phyloP scores from a whole-genome alignment of 2,113 vertebrate species.

The Atractosteus spatula region DNA sequence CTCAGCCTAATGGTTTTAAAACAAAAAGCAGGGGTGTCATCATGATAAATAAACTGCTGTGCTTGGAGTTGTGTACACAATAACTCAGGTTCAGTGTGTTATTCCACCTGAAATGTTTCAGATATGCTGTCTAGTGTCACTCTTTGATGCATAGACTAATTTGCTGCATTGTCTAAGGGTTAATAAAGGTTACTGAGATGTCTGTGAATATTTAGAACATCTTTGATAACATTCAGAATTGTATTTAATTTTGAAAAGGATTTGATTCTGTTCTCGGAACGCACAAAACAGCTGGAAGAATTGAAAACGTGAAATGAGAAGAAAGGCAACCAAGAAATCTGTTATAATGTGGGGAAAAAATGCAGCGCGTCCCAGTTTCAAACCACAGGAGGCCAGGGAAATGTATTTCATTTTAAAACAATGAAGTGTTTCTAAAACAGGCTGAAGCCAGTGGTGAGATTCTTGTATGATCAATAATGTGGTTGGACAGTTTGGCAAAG shows the following conservation, averaged over 20 bases:
- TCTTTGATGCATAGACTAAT: constrained; percentile 15
- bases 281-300: constrained; percentile 4
- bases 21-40: constrained; percentile 1
- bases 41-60: constrained; percentile 19
- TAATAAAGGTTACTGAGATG: neutral
- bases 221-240: neutral
- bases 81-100: neutral
- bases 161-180: neutral
- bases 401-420: constrained; percentile 48
- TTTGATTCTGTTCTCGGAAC: neutral
- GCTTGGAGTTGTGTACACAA: constrained; percentile 10
- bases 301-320: constrained; percentile 23
- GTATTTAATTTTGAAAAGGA: neutral
- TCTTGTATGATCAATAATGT: constrained; percentile 48
- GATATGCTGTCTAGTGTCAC: constrained; percentile 12
- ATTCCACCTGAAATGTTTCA: constrained; percentile 1
- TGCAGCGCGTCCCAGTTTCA: constrained; percentile 42
- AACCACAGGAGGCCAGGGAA: constrained; percentile 34
- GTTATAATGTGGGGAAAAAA: constrained; percentile 10
- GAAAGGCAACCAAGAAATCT: constrained; percentile 19
- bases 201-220: neutral
- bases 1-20: constrained; percentile 20
- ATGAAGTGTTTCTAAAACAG: constrained; percentile 48
- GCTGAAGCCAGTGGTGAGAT: constrained; percentile 30
- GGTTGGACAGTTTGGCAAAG: constrained; percentile 23